Base-by-base conservation (phyloP, 2,888 invertebrate species). In the Pandemis corylana region DNA sequence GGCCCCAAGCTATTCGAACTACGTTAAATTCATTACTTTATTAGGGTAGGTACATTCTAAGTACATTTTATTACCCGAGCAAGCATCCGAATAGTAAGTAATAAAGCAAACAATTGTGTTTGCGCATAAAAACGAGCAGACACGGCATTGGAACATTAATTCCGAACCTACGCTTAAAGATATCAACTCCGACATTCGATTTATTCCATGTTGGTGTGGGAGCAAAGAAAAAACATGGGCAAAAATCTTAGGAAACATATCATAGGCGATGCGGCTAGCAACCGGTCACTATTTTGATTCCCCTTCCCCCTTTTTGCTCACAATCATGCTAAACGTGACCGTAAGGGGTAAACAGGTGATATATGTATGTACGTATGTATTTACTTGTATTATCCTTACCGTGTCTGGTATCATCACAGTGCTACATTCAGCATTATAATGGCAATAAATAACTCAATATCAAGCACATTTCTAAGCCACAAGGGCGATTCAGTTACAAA, bases 381-480 rank as follows among this genome's bases (percentile, higher is more conserved):
- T 20, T 20, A 46, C 10, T 46, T 44, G 44, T 15, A 15, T 9
- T 3, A 20, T 15, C 3, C 9, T 20, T 28, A 66, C 51, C 72
- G 12, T 44, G 68, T 76, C 72, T 72, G 72, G 62, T 28, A 56
- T 13, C 4, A 10, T n/a, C 5, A 0, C 0, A 44, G 9, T 7
- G n/a, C 68, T 65, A 28, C 7, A 44, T 28, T 36, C 53, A 72
- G 67, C 68, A 51, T 73, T 70, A 67, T 66, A 70, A 53, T 72
- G 67, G 77, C 72, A 77, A 90, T 90, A 89, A 90, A 89, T 90
- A 87, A 89, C 85, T 87, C 88, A 90, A 89, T 90, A 89, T 86
- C 79, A 78, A 76, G 77, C 79, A 78, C 86, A 88, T 88, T 87
- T 87, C 85, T 74, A 66, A 44, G 76, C 64, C 41, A 59, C 53